These are phyloP conservation scores for Caranx ignobilis DNA, from an alignment of 2,113 vertebrate species.

Conservation along the genomic window DNA sequence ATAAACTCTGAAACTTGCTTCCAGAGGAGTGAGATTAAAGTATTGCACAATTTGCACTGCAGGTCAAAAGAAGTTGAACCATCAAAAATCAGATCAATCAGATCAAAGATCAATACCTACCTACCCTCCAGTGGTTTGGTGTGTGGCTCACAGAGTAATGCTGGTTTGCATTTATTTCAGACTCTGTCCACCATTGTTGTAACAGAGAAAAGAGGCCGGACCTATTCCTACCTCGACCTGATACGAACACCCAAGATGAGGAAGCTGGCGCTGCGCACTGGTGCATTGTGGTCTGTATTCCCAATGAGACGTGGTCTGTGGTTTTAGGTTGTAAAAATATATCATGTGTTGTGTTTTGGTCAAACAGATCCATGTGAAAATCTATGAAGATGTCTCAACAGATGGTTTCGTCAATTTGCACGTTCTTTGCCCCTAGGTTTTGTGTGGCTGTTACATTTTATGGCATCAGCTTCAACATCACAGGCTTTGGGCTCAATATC, in stretches of 20 bases:
- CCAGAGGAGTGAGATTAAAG: too few species aligned
- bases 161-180: conserved; percentile 62
- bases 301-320: not conserved
- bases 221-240: conserved; percentile 82
- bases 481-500: conserved; percentile 81
- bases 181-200: conserved; percentile 69
- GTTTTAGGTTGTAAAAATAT: not conserved
- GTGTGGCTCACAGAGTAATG: not conserved
- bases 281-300: conserved; percentile 77
- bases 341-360: not conserved
- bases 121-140: not conserved
- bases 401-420: not conserved
- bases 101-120: too few species aligned
- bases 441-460: conserved; percentile 78
- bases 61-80: not conserved
- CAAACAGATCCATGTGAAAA: not conserved
- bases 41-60: too few species aligned
- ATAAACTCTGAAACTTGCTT: too few species aligned
- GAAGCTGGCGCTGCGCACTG: conserved; percentile 78
- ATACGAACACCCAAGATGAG: conserved; percentile 83
- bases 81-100: too few species aligned
- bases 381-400: not conserved
- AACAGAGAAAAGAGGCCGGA: conserved; percentile 56
- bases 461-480: conserved; percentile 83
- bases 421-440: conserved; percentile 69